A percentile compares a stretch with the other conserved stretches of the same genome.
These are phyloP conservation scores for Sitobion miscanthi DNA, from an alignment of 1,140 invertebrate species.

Conservation along the genomic window DNA sequence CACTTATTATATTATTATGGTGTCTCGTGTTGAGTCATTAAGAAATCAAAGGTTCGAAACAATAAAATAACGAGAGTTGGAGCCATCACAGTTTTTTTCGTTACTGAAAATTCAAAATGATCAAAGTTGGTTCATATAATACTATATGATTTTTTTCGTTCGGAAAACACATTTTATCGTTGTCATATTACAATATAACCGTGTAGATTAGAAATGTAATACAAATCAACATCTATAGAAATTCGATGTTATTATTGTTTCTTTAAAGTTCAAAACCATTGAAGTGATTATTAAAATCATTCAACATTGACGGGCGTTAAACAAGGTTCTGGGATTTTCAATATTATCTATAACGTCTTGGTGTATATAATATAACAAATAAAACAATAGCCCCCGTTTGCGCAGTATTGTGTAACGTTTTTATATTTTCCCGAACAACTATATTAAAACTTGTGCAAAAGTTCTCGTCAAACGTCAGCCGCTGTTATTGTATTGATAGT, in stretches of 20 bases:
- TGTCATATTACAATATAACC: not conserved
- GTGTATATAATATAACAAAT: not conserved
- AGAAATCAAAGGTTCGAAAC: not conserved
- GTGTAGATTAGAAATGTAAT: not conserved
- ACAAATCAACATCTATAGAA: not conserved
- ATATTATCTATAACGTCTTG: not conserved
- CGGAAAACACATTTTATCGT: not conserved
- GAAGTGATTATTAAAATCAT: not conserved
- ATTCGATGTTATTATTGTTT: not conserved
- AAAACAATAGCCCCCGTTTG: not conserved
- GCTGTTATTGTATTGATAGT: not conserved
- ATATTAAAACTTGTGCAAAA: not conserved
- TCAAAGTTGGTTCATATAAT: no score
- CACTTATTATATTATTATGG: not conserved
- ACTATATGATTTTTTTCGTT: not conserved
- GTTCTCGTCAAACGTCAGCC: not conserved
- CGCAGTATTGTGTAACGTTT: not conserved
- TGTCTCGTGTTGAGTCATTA: not conserved
- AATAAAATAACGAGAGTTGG: no score
- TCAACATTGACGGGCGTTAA: no score
- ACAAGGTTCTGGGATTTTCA: not conserved
- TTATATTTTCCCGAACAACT: not conserved
- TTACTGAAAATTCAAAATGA: no score
- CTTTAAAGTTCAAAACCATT: not conserved
- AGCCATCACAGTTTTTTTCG: no score